These are phyloP conservation scores for Ceuthmochares aereus DNA, from an alignment of 2,113 vertebrate genomes.

Conservation along the genomic window DNA sequence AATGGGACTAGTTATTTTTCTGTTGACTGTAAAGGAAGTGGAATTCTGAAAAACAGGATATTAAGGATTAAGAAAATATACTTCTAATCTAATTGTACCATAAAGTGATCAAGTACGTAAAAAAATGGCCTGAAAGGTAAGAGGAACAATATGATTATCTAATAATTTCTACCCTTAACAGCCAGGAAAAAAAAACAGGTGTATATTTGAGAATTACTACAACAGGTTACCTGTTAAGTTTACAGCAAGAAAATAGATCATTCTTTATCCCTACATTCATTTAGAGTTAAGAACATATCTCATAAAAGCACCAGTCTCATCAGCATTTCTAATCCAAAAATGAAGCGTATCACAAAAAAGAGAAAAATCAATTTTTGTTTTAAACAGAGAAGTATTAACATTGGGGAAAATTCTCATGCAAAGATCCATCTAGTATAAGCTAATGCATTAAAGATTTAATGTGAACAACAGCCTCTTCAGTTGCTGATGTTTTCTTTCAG, in stretches of 20 bases:
- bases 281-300: neutral
- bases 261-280: neutral
- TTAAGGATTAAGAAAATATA: conserved; percentile 37
- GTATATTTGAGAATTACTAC: neutral
- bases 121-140: neutral
- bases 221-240: conserved; percentile 6
- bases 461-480: neutral
- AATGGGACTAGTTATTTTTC: conserved; percentile 16
- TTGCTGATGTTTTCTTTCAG: neutral
- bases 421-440: neutral
- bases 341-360: neutral
- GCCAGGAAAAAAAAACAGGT: conserved; percentile 7
- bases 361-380: neutral
- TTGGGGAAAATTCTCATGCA: neutral
- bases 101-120: neutral
- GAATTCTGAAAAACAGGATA: conserved; percentile 55
- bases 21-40: conserved; percentile 29
- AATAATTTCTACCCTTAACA: neutral
- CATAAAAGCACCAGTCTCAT: neutral
- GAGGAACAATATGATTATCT: neutral
- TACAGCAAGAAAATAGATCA: neutral
- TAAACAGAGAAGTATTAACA: neutral
- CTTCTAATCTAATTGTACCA: neutral
- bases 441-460: neutral
- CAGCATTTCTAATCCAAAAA: neutral